Evolutionary conservation across 2,113 vertebrate genomes (phyloP), one percentile per base, ranked within the genome.

Genomic region (Coracopsis vasa): DNA sequence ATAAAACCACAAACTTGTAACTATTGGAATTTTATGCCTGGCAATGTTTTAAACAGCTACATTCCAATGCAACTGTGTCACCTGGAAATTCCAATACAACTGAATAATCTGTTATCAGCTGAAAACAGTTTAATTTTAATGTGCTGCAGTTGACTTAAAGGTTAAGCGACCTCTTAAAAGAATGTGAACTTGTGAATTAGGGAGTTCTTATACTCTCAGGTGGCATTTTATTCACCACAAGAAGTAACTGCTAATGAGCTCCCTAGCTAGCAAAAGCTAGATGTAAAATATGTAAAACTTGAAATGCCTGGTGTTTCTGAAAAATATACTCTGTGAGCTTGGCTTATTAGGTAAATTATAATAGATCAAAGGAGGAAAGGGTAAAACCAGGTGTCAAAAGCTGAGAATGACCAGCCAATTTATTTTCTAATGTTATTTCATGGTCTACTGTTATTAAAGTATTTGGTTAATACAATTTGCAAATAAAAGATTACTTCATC

Each of bases 131-230:
- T 93, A 91, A 90, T 95, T 61, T 97, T 98, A 97, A 97, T 96
- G 91, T 79, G 91, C 82, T 96, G 42, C 90, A 94, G 96, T 95
- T 96, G 73, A 97, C 83, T 96, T 96, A 94, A 97, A 97, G 90
- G 84, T 97, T 97, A 96, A 98, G 94, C 92, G 88, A 98, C 94
- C 85, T 97, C 92, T 96, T 96, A 97, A 85, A 98, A 97, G 94
- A 95, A 96, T 96, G 91, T 88, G 88, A 98, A 97, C 91, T 90
- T 95, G 67, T 95, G 96, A 97, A 96, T 93, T 93, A 87, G 88
- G 70, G 87, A 94, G 72, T 92, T 97, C 82, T 93, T 72, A 62
- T 70, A 85, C 65, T 97, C 93, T 97, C 94, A 90, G 56, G 88
- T 96, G 95, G 64, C 88, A 97, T 95, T 97, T 97, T 96, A 95